These are phyloP conservation scores for Napeogenes inachia DNA, from an alignment of 2,888 invertebrate genomes.

Conservation along the genomic window DNA sequence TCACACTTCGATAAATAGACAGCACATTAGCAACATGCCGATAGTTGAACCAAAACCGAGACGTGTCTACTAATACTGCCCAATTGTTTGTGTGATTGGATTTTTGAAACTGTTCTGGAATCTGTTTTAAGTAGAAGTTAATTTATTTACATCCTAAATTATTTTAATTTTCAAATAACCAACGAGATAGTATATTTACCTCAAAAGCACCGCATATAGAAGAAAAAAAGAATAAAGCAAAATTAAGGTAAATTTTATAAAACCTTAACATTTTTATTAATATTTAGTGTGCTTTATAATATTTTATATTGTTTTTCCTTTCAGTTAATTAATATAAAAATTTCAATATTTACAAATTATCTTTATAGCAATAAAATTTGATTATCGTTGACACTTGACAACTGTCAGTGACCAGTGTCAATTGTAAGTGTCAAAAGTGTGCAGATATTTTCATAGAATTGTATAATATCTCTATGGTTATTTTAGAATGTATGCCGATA, in stretches of 20 bases:
- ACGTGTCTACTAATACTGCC: slow-evolving; percentile 99
- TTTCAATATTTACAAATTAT: too few species aligned
- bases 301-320: too few species aligned
- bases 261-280: not conserved
- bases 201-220: slow-evolving; percentile 12
- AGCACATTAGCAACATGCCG: slow-evolving; percentile 99
- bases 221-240: slow-evolving; percentile 2
- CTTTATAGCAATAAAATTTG: too few species aligned
- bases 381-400: too few species aligned
- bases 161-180: not conserved
- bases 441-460: too few species aligned
- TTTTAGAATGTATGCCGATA: too few species aligned
- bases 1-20: slow-evolving; percentile 98
- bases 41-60: slow-evolving; percentile 99
- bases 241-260: not conserved
- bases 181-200: slow-evolving; percentile 10
- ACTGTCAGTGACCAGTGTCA: too few species aligned
- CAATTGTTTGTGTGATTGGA: slow-evolving; percentile 97
- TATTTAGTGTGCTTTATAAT: not conserved
- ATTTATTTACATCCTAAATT: not conserved
- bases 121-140: slow-evolving; percentile 40
- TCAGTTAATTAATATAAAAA: too few species aligned
- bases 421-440: too few species aligned
- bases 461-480: too few species aligned
- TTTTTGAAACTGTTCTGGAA: slow-evolving; percentile 76